Percentiles rank a stretch among this genome's conserved stretches.
These are phyloP conservation scores for Lasioglossum zephyrum DNA, from an alignment of 2,888 invertebrate genomes.

Conservation along the genomic window DNA sequence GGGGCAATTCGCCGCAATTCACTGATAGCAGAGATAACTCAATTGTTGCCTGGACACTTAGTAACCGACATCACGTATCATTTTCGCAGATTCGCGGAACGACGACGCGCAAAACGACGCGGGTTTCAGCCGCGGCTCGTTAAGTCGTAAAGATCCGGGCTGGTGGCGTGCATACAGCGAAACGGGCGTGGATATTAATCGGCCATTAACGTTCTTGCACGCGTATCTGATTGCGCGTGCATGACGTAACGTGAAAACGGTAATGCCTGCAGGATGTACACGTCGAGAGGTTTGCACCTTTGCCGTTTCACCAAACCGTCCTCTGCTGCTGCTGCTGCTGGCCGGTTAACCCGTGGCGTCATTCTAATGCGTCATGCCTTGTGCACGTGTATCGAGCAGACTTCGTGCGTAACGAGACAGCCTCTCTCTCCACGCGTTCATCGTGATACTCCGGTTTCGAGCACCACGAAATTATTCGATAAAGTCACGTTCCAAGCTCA, in stretches of 20 bases:
- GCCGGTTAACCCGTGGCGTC: constrained; percentile 55
- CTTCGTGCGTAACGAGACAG: constrained; percentile 70
- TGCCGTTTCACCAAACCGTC: constrained; percentile 59
- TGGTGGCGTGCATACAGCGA: neutral
- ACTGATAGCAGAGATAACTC: neutral
- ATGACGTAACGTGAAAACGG: constrained; percentile 59
- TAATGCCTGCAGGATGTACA: constrained; percentile 55
- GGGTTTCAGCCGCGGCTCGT: neutral
- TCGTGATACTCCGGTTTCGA: constrained; percentile 62
- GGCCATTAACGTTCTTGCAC: constrained; percentile 55
- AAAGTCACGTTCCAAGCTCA: constrained; percentile 58
- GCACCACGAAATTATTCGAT: constrained; percentile 59
- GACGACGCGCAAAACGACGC: neutral
- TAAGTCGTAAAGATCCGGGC: constrained; percentile 4
- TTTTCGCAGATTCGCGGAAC: neutral
- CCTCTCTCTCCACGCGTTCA: constrained; percentile 40
- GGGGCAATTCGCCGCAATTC: neutral
- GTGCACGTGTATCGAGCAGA: constrained; percentile 59
- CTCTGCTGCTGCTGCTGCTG: constrained; percentile 15
- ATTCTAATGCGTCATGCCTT: constrained; percentile 69
- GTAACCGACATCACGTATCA: neutral
- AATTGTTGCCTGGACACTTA: neutral
- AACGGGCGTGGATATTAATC: constrained; percentile 47
- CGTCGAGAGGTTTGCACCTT: constrained; percentile 59
- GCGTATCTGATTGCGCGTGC: constrained; percentile 63